phyloP scores from a whole-genome alignment of 2,113 vertebrate species.

The Glareola pratincola region DNA sequence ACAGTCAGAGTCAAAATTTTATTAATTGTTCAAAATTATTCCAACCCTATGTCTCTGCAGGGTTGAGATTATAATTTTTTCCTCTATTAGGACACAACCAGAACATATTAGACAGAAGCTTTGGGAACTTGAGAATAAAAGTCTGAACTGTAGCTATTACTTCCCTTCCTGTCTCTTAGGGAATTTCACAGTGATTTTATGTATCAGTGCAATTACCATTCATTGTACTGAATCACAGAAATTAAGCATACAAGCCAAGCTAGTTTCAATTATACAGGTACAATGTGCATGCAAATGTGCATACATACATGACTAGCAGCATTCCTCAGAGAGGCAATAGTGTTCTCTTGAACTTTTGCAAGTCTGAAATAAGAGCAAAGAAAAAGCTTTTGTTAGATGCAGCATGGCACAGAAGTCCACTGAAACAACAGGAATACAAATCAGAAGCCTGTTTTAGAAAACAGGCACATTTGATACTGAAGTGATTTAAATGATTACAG shows the following conservation, averaged over 20 bases:
- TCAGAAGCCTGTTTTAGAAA: background rate
- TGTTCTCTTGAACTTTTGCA: conserved; percentile 94
- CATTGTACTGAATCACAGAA: background rate
- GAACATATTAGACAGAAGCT: background rate
- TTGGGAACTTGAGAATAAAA: background rate
- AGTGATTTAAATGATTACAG: background rate
- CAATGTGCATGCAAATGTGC: background rate
- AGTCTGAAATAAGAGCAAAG: conserved; percentile 75
- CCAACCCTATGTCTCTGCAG: background rate
- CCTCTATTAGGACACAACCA: background rate
- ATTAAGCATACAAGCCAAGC: background rate
- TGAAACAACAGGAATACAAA: background rate
- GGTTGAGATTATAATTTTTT: background rate
- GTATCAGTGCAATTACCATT: background rate
- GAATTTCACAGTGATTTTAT: background rate
- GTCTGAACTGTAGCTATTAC: background rate
- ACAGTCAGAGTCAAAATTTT: background rate
- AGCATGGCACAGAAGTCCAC: background rate
- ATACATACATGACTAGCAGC: conserved; percentile 90
- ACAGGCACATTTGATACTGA: background rate
- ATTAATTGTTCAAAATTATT: background rate
- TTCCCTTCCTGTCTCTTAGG: background rate
- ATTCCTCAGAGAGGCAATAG: conserved; percentile 90
- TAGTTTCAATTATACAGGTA: background rate
- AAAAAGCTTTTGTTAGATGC: background rate